Evolutionary conservation across 2,888 invertebrate species (phyloP), one percentile per base, ranked within the genome.

Genomic region (Hermaeophaga mercurialis): DNA sequence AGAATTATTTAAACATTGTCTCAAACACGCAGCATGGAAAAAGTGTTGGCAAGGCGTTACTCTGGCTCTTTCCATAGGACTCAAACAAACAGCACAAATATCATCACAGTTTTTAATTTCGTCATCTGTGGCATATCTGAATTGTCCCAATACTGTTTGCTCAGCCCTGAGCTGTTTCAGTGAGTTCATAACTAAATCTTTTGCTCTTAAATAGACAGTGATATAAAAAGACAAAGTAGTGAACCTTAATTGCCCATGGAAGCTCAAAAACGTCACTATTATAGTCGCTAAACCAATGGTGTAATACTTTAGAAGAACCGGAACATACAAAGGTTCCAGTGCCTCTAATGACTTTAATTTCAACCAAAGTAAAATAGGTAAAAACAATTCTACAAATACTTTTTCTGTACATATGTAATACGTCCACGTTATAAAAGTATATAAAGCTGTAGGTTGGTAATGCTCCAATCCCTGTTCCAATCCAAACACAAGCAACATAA

Each of bases 11-110:
- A 90, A 80, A 70, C 90, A 90, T 63, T 84, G 82, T 57, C 90
- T 78, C 15, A 91, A 78, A 70, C 91, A 91, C 72, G 87, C 87
- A 0, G 88, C 88, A 71, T 91, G 91, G 76, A 90, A 91, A 72
- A 88, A 82, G 72, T 91, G 91, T 45, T 88, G 87, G 71, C 91
- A 91, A 0, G 90, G 90, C 0, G 90, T 90, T 7, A 90, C 84
- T 31, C 90, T 80, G 0, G 90, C 90, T 5, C 85, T 82, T 47
- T 79, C 79, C 89, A 90, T 89, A 1, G 79, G 72, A 59, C 84
- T 86, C 28, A 91, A 80, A 68, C 91, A 91, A 2, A 91, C 88
- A 0, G 90, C 88, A 72, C 91, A 91, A 0, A 90, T 88, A 66
- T 91, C 90, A 67, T 90, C 89, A 56, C 87, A 82, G 36, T 82